Conservation (phyloP, 2,113 vertebrate species). For the Triplophysa siluroides region DNA sequence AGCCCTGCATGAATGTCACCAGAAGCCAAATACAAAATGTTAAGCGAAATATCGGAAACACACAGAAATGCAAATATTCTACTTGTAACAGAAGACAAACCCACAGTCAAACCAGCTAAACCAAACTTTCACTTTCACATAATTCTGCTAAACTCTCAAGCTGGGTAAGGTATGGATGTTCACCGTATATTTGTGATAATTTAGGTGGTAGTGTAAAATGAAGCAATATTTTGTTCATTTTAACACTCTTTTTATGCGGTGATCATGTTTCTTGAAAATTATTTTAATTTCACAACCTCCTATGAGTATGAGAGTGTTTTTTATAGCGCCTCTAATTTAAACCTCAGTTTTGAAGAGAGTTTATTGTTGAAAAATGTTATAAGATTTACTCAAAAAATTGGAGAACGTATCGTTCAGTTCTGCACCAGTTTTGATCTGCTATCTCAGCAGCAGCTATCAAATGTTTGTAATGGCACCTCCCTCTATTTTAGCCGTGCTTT, state of each 20-base stretch:
- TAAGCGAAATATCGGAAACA: neutral
- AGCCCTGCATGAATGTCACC: neutral
- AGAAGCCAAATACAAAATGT: neutral
- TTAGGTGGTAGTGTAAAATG: no score
- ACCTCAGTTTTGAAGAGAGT: no score
- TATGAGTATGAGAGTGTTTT: no score
- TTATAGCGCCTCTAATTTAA: no score
- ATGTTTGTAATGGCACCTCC: neutral
- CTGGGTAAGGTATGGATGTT: neutral
- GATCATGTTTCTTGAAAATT: no score
- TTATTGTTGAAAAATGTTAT: no score
- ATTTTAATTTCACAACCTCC: no score
- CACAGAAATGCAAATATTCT: neutral
- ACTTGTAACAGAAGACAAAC: neutral
- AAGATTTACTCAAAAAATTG: no score
- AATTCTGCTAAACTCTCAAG: neutral
- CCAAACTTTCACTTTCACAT: slow-evolving; percentile 40
- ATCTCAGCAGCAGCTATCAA: neutral
- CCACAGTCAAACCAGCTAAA: neutral
- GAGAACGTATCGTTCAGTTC: no score
- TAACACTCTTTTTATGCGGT: no score
- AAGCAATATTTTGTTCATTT: no score
- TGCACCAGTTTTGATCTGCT: neutral
- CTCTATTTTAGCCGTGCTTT: neutral
- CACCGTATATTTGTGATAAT: neutral